These are phyloP conservation scores for Trichonephila clavipes DNA, from an alignment of 1,140 invertebrate species.

Conservation along the genomic window DNA sequence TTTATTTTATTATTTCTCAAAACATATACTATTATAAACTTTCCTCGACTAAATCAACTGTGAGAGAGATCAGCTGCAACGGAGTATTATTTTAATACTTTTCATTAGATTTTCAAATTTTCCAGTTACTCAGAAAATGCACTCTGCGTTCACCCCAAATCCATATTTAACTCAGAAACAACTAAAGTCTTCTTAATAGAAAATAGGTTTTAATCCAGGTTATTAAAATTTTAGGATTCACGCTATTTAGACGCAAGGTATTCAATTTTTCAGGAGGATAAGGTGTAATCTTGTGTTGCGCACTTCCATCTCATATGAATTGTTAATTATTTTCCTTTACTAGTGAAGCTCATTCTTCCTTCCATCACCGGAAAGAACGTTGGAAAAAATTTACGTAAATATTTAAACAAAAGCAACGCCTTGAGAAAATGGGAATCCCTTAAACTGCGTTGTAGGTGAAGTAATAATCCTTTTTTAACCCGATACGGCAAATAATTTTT, in stretches of 20 bases:
- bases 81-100: not conserved
- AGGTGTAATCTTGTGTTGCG: slow-evolving; percentile 22
- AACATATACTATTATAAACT: no score
- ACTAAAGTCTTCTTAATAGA: not conserved
- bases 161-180: not conserved
- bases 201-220: slow-evolving; percentile 38
- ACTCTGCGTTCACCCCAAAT: not conserved
- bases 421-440: not conserved
- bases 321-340: slow-evolving; percentile 23
- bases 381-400: not conserved
- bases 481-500: not conserved
- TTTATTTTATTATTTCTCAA: no score
- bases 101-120: slow-evolving; percentile 12
- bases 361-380: not conserved
- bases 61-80: not conserved
- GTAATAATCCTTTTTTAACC: not conserved
- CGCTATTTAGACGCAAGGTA: not conserved
- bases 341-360: not conserved
- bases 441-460: not conserved
- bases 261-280: slow-evolving; percentile 14
- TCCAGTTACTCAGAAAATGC: not conserved
- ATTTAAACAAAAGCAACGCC: not conserved
- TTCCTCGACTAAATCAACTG: not conserved
- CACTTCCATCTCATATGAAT: slow-evolving; percentile 22
- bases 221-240: slow-evolving; percentile 48